Evolutionary conservation across 2,797 vertebrate species (phyloP), one percentile per base, ranked within the genome.

Genomic region (Acipenser ruthenus): DNA sequence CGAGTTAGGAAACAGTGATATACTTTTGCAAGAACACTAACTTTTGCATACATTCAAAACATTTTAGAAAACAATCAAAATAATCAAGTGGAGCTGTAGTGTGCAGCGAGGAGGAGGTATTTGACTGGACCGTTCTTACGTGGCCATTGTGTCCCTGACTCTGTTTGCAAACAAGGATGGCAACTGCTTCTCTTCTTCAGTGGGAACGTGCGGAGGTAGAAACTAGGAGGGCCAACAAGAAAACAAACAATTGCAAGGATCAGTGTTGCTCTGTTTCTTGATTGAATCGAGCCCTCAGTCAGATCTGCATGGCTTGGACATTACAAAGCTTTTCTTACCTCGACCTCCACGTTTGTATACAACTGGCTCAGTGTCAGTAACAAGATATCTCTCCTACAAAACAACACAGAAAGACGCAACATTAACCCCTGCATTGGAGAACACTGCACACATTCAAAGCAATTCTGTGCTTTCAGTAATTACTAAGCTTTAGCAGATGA

Each of bases 291-390:
- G 10, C 11, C 68, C 67, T 75, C 60, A 60, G 63, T 71, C 64
- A 69, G 9, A 37, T 6, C 13, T 4, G 6, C 7, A 48, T 49
- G 48, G 11, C 49, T 51, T 64, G 50, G 37, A 37, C 37, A 48
- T 66, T 8, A 11, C 13, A 58, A 8, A 63, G n/a, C 10, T 50
- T 51, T 51, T 69, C 80, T 89, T 88, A 98, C 97, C 94, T 99
- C 96, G 48, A 99, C 89, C 84, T 96, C 94, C 10, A 98, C 88
- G n/a, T 87, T 95, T 37, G 95, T 98, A 82, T 88, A 94, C 12
- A 89, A 79, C 83, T 99, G 95, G 78, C 90, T 91, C 66, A 95
- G 72, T 0, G 97, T 99, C 59, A 97, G 89, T 9, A 93, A 48
- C 8, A 93, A 85, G 1, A 95, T 79, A 4, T 84, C 91, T 74